phyloP scores from a whole-genome alignment of 1,140 invertebrate species.

The Drosophila kanapiae region DNA sequence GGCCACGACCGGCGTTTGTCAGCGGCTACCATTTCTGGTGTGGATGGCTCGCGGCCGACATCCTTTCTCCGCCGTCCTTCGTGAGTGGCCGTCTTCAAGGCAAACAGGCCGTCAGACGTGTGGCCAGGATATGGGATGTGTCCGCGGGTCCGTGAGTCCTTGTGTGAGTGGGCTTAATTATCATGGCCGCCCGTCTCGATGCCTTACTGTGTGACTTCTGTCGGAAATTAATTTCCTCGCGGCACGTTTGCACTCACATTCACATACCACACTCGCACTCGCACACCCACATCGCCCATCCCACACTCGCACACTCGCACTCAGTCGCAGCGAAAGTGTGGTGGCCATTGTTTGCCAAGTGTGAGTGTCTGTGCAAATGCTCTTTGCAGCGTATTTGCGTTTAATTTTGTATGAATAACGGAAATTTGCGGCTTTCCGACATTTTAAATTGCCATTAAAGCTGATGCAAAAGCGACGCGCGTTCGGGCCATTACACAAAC shows the following conservation, averaged over 20 bases:
- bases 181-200: constrained; percentile 65
- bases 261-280: not conserved
- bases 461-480: constrained; percentile 16
- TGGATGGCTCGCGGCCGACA: constrained; percentile 48
- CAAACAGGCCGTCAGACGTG: constrained; percentile 52
- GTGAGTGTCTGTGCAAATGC: constrained; percentile 42
- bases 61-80: constrained; percentile 47
- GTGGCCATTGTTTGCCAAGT: constrained; percentile 44
- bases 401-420: constrained; percentile 80
- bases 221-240: constrained; percentile 83
- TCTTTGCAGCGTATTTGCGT: constrained; percentile 66
- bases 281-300: constrained; percentile 5
- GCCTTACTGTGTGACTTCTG: constrained; percentile 80
- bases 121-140: constrained; percentile 41
- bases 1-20: constrained; percentile 23
- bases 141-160: constrained; percentile 8
- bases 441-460: constrained; percentile 83
- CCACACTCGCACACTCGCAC: not conserved
- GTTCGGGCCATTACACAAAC: constrained; percentile 45
- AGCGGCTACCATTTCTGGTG: constrained; percentile 44
- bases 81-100: constrained; percentile 66
- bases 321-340: constrained; percentile 32
- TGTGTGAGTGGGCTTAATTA: constrained; percentile 69
- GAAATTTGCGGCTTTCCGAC: constrained; percentile 82
- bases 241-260: constrained; percentile 38